Evolutionary conservation across 2,113 vertebrate species (phyloP).

Genomic region (Erpornis zantholeuca): DNA sequence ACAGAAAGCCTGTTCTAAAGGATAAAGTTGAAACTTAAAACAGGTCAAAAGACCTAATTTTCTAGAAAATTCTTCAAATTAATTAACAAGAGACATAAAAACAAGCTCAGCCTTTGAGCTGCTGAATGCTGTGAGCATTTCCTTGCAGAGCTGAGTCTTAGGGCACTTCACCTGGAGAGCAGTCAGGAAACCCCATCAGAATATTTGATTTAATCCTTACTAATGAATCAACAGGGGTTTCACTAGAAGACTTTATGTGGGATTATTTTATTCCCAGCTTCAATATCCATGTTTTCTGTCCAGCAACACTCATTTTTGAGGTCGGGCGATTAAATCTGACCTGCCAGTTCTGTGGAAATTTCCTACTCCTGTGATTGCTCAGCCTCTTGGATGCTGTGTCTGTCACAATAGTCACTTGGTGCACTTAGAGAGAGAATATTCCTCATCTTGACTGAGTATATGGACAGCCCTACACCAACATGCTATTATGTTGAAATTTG

Average conservation of each 20-base stretch:
- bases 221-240: neutral
- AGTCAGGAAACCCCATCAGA: neutral
- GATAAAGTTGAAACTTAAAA: neutral
- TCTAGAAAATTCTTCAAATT: neutral
- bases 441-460: neutral
- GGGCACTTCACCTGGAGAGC: neutral
- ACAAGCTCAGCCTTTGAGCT: neutral
- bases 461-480: neutral
- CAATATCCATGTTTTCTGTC: neutral
- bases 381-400: accelerated
- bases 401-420: neutral
- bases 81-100: neutral
- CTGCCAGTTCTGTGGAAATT: neutral
- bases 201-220: neutral
- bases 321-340: neutral
- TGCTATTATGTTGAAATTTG: neutral
- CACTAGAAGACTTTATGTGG: neutral
- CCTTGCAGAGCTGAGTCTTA: neutral
- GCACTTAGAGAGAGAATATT: neutral
- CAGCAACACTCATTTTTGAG: neutral
- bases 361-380: neutral
- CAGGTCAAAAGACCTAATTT: neutral
- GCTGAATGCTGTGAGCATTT: neutral
- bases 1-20: neutral
- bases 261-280: neutral